phyloP scores from a whole-genome alignment of 1,140 invertebrate species.

The Drosophila gunungcola region DNA sequence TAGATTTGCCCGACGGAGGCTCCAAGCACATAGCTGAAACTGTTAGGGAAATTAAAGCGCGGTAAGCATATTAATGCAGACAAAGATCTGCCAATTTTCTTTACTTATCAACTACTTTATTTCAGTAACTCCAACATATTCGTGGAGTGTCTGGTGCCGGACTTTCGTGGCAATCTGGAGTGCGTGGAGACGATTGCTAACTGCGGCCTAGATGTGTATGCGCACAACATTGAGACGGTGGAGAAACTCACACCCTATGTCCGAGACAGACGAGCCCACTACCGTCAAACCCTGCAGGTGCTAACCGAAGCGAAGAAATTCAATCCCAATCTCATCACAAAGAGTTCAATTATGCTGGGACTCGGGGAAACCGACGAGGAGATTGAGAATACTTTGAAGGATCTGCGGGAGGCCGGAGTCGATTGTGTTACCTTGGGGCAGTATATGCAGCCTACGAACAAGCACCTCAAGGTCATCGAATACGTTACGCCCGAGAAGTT shows the following conservation, averaged over 20 bases:
- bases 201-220: slow-evolving; percentile 96
- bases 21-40: slow-evolving; percentile 96
- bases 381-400: slow-evolving; percentile 94
- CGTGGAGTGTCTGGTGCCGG: slow-evolving; percentile 98
- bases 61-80: slow-evolving; percentile 19
- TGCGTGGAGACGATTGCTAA: slow-evolving; percentile 91
- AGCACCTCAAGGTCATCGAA: slow-evolving; percentile 97
- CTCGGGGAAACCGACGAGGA: slow-evolving; percentile 97
- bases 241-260: slow-evolving; percentile 95
- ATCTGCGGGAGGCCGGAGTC: slow-evolving; percentile 91
- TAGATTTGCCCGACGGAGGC: slow-evolving; percentile 95
- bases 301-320: slow-evolving; percentile 92
- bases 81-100: too few relatives aligned
- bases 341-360: slow-evolving; percentile 99
- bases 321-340: slow-evolving; percentile 95
- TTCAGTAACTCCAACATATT: slow-evolving; percentile 92
- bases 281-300: slow-evolving; percentile 92
- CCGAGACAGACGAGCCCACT: slow-evolving; percentile 94
- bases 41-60: slow-evolving; percentile 89
- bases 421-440: slow-evolving; percentile 99
- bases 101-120: slow-evolving; percentile 36
- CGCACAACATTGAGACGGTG: slow-evolving; percentile 98
- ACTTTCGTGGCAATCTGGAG: slow-evolving; percentile 94
- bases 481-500: slow-evolving; percentile 99
- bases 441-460: slow-evolving; percentile 99